A percentile compares a stretch with the other conserved stretches of the same genome.
Conservation (phyloP, 2,888 invertebrate genomes). For the Noctua fimbriata region DNA sequence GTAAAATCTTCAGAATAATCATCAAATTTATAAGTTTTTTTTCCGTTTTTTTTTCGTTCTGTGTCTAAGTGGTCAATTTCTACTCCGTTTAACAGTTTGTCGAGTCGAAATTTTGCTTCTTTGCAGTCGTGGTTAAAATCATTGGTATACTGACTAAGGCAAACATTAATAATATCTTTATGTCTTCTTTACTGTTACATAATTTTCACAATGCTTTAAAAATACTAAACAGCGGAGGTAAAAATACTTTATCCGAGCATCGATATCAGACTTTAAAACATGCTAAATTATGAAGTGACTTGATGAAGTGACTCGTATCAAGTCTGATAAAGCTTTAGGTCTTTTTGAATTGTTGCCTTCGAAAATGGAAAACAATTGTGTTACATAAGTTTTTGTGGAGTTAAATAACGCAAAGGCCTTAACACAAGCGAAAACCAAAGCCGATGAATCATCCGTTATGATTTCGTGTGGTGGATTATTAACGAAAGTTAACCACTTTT, state of each 20-base stretch:
- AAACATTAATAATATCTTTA: constrained; percentile 5
- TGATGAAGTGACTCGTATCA: constrained; percentile 5
- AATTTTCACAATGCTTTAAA: constrained; percentile 10
- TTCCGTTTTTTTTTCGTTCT: background rate
- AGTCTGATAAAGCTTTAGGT: constrained; percentile 9
- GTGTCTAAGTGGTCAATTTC: background rate
- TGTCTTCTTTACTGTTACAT: background rate
- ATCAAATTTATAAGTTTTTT: constrained; percentile 6
- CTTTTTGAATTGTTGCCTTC: background rate
- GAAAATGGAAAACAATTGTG: constrained; percentile 4
- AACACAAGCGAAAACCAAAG: constrained; percentile 13
- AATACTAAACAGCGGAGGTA: constrained; percentile 5
- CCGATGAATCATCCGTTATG: constrained; percentile 24
- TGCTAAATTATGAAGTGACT: constrained; percentile 7
- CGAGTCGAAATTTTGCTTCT: background rate
- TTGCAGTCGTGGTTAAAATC: background rate
- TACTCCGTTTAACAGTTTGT: background rate
- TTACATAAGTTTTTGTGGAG: constrained; percentile 5
- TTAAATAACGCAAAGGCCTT: constrained; percentile 8
- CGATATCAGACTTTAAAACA: constrained; percentile 5
- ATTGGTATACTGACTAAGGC: background rate
- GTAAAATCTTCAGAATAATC: background rate
- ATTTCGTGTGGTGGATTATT: constrained; percentile 18
- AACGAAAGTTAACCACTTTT: constrained; percentile 11
- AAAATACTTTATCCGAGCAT: background rate